phyloP scores from a whole-genome alignment of 2,797 vertebrate genomes.

The Simalia tracyae region DNA sequence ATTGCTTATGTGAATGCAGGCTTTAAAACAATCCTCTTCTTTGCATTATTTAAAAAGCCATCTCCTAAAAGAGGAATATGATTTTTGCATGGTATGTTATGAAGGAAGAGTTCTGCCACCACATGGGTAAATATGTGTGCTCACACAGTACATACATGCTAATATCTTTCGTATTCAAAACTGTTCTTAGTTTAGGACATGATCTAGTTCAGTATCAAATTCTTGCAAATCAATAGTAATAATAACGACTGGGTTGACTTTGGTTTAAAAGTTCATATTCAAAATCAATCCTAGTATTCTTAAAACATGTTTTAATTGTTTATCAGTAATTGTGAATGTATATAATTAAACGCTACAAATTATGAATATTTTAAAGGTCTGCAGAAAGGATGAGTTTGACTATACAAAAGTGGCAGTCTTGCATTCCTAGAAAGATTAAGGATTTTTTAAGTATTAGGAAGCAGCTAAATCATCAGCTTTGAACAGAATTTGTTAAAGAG shows the following conservation, averaged over 20 bases:
- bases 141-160: neutral
- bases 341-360: neutral
- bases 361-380: too few relatives aligned
- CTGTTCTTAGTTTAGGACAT: neutral
- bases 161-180: neutral
- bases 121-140: neutral
- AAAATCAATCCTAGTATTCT: neutral
- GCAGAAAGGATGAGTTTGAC: neutral
- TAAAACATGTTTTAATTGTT: neutral
- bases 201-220: neutral
- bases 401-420: too few relatives aligned
- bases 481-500: neutral
- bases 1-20: neutral
- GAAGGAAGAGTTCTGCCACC: neutral
- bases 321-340: neutral
- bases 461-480: neutral
- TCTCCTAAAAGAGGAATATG: neutral
- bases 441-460: neutral
- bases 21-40: neutral
- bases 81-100: neutral
- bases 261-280: neutral
- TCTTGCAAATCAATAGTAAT: neutral
- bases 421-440: too few relatives aligned
- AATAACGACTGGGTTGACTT: neutral
- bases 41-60: neutral